Base-by-base conservation (phyloP, 1,140 invertebrate genomes). In the Nephila pilipes region DNA sequence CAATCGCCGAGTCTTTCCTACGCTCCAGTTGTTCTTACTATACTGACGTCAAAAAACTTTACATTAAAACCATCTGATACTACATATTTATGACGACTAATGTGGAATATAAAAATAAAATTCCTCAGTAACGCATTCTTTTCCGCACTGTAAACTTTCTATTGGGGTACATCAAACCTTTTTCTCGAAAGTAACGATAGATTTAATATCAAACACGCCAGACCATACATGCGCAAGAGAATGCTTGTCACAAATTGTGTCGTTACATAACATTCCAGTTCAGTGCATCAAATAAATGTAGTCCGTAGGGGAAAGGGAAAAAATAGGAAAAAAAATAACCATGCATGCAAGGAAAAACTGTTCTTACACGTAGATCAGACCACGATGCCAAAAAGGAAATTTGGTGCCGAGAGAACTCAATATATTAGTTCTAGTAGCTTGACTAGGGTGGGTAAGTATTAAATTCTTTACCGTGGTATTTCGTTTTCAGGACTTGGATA, bases 241-340 rank as follows among this genome's bases (percentile, higher is more conserved):
- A 83, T 83, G 75, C 57, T 18, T 60, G 75, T 91, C 89, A 63
- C 79, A 91, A 91, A 83, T 83, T 63, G 75, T 83, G 75, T 55
- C 79, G 79, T 58, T 80, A 90, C 89, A 91, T 91, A 91, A 91
- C 79, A 79, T 91, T 91, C 89, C 79, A 75, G 65, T 32, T 75
- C 79, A 60, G 6, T 79, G 88, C 89, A 38, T 65, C 89, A 58
- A 91, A 91, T 81, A 91, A 91, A 91, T 83, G n/a, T 32, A 91
- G 75, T 60, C 29, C 36, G 32, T 8, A 46, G 1, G 16, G 63
- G 55, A 91, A 91, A 22, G 36, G 25, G 18, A 22, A 60, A 81
- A 89, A 80, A 90, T n/a, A 83, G 81, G 54, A 14, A 54, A 32
- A 8, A 80, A 32, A 54, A 57, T 55, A 57, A 60, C 32, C 22